A percentile compares a stretch with the other conserved stretches of the same genome.
Conservation (phyloP, 1,140 invertebrate species). For the Sycophaga agraensis region DNA sequence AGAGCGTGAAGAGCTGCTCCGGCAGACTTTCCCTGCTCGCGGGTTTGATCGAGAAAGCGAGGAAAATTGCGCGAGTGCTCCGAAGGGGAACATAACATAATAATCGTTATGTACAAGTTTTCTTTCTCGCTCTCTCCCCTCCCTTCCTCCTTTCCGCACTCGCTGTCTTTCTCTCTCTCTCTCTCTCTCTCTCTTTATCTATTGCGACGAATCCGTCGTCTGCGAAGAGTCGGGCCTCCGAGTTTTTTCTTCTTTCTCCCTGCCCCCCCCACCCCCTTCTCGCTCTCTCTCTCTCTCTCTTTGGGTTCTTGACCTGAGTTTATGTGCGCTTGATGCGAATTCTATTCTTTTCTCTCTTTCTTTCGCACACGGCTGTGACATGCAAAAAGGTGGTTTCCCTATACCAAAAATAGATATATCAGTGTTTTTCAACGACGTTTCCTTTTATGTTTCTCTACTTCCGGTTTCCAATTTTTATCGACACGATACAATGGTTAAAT, state of each 20-base stretch:
- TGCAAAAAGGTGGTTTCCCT: not conserved
- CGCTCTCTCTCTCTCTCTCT: conserved; percentile 2
- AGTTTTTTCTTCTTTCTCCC: conserved; percentile 4
- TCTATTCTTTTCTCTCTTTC: conserved; percentile 22
- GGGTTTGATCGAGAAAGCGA: conserved; percentile 16
- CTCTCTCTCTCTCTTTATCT: not conserved
- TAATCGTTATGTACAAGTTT: not conserved
- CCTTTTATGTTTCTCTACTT: not conserved
- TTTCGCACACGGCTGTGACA: conserved; percentile 6
- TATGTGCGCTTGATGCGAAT: conserved; percentile 22
- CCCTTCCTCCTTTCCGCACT: not conserved
- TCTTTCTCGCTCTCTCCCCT: not conserved
- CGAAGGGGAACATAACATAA: too few relatives aligned
- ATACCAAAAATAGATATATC: conserved; percentile 1
- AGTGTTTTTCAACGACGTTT: not conserved
- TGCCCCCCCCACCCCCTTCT: not conserved
- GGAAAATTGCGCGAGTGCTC: not conserved
- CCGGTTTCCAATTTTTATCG: not conserved
- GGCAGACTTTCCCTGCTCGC: too few relatives aligned
- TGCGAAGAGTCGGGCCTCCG: conserved; percentile 19
- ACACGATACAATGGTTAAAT: too few relatives aligned
- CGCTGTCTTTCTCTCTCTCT: not conserved
- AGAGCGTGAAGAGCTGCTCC: too few relatives aligned
- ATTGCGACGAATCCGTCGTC: conserved; percentile 13
- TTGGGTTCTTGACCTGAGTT: conserved; percentile 29